Evolutionary conservation across 2,113 vertebrate genomes (phyloP).

Genomic region (Macrotis lagotis): DNA sequence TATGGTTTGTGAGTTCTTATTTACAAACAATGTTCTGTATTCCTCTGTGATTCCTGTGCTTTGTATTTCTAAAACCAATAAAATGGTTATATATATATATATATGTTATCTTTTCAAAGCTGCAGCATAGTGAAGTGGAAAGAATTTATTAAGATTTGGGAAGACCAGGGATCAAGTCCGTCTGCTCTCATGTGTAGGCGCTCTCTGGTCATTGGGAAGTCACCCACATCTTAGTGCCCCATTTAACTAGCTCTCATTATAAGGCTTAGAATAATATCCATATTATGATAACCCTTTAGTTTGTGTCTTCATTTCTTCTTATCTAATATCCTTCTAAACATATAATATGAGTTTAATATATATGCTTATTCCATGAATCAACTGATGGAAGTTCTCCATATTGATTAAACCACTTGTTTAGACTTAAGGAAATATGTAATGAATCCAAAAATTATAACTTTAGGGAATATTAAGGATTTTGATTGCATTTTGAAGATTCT

Average conservation of each 20-base stretch:
- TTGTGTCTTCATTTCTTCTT: not conserved
- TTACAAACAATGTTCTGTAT: conserved; percentile 6
- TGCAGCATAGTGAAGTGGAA: not conserved
- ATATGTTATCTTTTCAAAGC: not conserved
- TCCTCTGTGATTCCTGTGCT: conserved; percentile 44
- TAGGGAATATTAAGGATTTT: not conserved
- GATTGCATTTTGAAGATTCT: not conserved
- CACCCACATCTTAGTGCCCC: not conserved
- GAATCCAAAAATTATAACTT: not conserved
- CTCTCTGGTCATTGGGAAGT: not conserved
- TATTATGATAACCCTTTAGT: not conserved
- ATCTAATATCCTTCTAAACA: not conserved
- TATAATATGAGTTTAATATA: not conserved
- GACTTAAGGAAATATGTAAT: not conserved
- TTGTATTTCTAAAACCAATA: not conserved
- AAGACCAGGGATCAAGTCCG: not conserved
- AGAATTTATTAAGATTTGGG: not conserved
- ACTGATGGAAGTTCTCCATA: not conserved
- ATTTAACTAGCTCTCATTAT: not conserved
- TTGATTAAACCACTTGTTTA: not conserved
- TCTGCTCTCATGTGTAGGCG: not conserved
- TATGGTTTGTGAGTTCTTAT: not conserved
- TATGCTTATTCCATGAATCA: not conserved
- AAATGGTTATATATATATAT: conserved; percentile 10
- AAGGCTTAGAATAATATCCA: not conserved